phyloP scores from a whole-genome alignment of 2,113 vertebrate species.

The Morphnarchus princeps region DNA sequence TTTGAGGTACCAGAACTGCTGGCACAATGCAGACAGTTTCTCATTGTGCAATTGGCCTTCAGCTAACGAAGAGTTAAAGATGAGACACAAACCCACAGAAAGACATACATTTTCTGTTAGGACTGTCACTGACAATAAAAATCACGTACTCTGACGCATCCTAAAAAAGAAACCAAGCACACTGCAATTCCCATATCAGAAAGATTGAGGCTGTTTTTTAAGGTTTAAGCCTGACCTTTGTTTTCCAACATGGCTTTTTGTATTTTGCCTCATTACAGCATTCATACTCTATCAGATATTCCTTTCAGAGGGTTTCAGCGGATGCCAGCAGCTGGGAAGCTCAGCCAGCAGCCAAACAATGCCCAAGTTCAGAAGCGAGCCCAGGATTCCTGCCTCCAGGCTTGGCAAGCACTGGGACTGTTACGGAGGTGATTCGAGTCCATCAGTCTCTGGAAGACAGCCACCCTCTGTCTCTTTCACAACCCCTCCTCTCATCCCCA shows the following conservation, averaged over 20 bases:
- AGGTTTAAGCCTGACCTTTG: conserved; percentile 21
- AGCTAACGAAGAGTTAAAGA: conserved; percentile 6
- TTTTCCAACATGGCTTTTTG: conserved; percentile 42
- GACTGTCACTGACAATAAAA: neutral
- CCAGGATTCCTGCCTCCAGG: conserved; percentile 46
- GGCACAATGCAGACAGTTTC: neutral
- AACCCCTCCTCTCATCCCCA: neutral
- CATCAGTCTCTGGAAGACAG: conserved; percentile 36
- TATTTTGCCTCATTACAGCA: conserved; percentile 37
- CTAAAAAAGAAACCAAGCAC: neutral
- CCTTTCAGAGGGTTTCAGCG: conserved; percentile 23
- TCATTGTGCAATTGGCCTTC: neutral
- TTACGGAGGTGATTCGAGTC: conserved; percentile 6
- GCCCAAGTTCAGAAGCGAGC: neutral
- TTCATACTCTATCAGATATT: conserved; percentile 30
- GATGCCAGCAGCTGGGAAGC: conserved; percentile 54
- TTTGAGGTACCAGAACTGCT: neutral
- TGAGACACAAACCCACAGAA: neutral
- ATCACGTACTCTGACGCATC: neutral
- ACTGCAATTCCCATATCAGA: neutral
- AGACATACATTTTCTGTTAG: neutral
- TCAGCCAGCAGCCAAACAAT: conserved; percentile 49
- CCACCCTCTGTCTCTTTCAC: conserved; percentile 16
- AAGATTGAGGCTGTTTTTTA: neutral
- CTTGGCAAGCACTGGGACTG: neutral